Base-by-base conservation (phyloP, 2,888 invertebrate genomes). In the Tenthredo scrophulariae region DNA sequence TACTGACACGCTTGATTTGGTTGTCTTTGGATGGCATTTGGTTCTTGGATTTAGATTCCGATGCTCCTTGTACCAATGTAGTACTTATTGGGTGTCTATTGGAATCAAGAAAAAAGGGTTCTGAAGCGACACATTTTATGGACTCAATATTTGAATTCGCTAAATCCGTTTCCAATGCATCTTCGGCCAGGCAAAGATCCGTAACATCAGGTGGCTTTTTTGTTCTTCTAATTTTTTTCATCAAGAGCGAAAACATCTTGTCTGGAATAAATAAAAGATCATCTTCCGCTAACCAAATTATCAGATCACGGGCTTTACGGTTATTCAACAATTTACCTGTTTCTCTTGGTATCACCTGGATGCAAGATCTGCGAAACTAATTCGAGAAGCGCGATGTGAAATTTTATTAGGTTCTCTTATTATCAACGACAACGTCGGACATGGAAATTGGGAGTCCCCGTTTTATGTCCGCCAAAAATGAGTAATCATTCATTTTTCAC, bases 51-150 rank as follows among this genome's bases (percentile, higher is more conserved):
- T 79, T 79, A 6, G 79, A 79, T 0, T 62, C 62, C 22, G 79
- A 58, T 22, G 79, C 2, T n/a, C 79, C 79, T 37, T 40, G 33
- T 46, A 80, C 58, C 22, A 58, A 62, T n/a, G 29, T 54, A 18
- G 9, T 22, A 18, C 3, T 40, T 58, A 29, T 26, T 62, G 40
- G 33, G 13, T 40, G n/a, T 58, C 33, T 1, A 37, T 18, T 9
- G 40, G 22, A 37, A 50, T 6, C n/a, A 80, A 15, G 13, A 3
- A 37, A 4, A 10, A 5, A 58, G 40, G 5, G 1, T 29, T 37
- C n/a, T 80, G 22, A 3, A 9, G 79, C 3, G 15, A 26, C 79
- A 62, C 40, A 40, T 62, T 22, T 33, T 2, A 18, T n/a, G 5
- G 37, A 62, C 5, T 62, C 22, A 22, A 7, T 9, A 80, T n/a